Conservation (phyloP, 2,113 vertebrate genomes). For the Brachirus orientalis region DNA sequence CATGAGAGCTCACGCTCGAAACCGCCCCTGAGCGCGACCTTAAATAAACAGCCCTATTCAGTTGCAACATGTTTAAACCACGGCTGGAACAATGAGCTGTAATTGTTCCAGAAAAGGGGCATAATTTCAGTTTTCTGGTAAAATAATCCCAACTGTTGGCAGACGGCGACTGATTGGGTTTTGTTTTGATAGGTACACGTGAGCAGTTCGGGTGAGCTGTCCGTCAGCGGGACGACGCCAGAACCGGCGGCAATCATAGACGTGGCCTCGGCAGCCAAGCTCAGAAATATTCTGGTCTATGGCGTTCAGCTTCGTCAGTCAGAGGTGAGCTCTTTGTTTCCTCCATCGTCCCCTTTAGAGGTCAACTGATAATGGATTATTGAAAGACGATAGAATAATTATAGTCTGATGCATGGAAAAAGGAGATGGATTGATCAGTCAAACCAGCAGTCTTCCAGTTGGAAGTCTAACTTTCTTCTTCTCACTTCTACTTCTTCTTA, state of each 20-base stretch:
- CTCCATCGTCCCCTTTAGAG: too few species aligned
- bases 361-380: too few species aligned
- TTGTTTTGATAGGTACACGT: slow-evolving; percentile 76
- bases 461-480: too few species aligned
- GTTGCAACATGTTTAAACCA: slow-evolving; percentile 36
- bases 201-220: slow-evolving; percentile 42
- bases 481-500: too few species aligned
- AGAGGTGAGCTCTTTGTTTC: slow-evolving; percentile 64
- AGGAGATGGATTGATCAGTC: too few species aligned
- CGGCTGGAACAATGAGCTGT: slow-evolving; percentile 48
- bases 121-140: slow-evolving; percentile 26
- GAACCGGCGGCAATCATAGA: slow-evolving; percentile 59
- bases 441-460: too few species aligned
- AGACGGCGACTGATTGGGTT: slow-evolving; percentile 35
- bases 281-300: slow-evolving; percentile 77
- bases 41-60: slow-evolving; percentile 41
- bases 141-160: slow-evolving; percentile 15
- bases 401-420: too few species aligned
- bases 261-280: slow-evolving; percentile 66
- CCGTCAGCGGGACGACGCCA: slow-evolving; percentile 16
- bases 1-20: slow-evolving; percentile 1
- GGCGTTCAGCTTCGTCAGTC: slow-evolving; percentile 71
- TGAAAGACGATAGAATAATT: too few species aligned
- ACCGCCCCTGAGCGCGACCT: slow-evolving; percentile 17
- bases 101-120: slow-evolving; percentile 16